Evolutionary conservation across 2,888 invertebrate genomes (phyloP).

Genomic region (Neoascia interrupta): DNA sequence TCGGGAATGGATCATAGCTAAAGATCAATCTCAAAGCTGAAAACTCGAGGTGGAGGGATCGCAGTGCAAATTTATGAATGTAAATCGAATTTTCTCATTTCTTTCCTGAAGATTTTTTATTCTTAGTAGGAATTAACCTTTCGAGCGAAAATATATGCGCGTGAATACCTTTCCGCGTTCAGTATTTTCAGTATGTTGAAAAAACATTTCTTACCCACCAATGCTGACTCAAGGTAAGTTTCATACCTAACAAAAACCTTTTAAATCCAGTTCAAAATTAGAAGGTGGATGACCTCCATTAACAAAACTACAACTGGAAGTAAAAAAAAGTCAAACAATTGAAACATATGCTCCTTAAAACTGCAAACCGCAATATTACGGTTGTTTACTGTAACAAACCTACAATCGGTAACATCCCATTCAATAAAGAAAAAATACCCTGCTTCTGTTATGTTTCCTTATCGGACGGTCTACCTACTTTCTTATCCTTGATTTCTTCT

Average conservation of each 20-base stretch:
- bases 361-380: slow-evolving; percentile 67
- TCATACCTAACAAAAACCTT: too few species aligned
- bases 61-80: too few species aligned
- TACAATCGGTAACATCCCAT: slow-evolving; percentile 58
- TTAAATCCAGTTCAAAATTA: background rate
- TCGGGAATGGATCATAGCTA: too few species aligned
- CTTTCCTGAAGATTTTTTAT: too few species aligned
- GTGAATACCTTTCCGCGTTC: too few species aligned
- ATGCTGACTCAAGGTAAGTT: too few species aligned
- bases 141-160: too few species aligned
- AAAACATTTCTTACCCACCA: too few species aligned
- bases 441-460: slow-evolving; percentile 22
- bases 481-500: background rate
- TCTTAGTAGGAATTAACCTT: too few species aligned
- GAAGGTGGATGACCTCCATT: slow-evolving; percentile 32
- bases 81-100: too few species aligned
- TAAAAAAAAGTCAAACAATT: slow-evolving; percentile 10
- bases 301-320: background rate
- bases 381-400: slow-evolving; percentile 65
- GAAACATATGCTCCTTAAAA: slow-evolving; percentile 60
- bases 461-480: slow-evolving; percentile 28
- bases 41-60: background rate
- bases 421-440: background rate
- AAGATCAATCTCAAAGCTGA: slow-evolving; percentile 28
- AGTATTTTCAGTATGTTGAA: too few species aligned